Conservation (phyloP, 2,888 invertebrate genomes). For the Tetragonisca angustula region DNA sequence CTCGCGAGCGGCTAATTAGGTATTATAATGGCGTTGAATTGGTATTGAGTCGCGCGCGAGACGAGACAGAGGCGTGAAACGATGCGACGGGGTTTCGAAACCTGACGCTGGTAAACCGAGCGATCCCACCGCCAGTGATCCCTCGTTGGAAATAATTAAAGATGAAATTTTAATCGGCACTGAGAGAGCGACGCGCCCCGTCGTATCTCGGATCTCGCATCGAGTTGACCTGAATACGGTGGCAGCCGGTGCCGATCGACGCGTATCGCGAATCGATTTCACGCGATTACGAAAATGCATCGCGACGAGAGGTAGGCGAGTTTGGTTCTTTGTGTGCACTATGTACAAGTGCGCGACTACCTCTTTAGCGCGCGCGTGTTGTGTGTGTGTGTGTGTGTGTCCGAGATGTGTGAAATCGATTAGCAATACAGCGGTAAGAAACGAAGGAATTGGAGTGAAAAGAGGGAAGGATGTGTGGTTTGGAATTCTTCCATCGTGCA, state of each 20-base stretch:
- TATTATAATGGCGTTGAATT: slow-evolving; percentile 77
- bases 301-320: background rate
- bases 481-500: slow-evolving; percentile 23
- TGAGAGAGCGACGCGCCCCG: slow-evolving; percentile 17
- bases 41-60: slow-evolving; percentile 56
- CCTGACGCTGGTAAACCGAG: slow-evolving; percentile 19
- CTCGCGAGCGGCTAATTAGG: slow-evolving; percentile 76
- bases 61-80: background rate
- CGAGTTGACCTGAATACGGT: slow-evolving; percentile 43
- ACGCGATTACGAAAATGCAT: slow-evolving; percentile 37
- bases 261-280: slow-evolving; percentile 32
- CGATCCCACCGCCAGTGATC: slow-evolving; percentile 52
- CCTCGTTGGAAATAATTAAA: slow-evolving; percentile 60
- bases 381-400: background rate
- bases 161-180: slow-evolving; percentile 56
- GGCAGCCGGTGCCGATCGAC: slow-evolving; percentile 27
- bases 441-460: slow-evolving; percentile 4
- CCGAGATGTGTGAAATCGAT: slow-evolving; percentile 21
- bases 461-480: slow-evolving; percentile 3
- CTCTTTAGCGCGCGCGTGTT: too few relatives aligned
- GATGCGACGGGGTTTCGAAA: background rate
- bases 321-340: background rate
- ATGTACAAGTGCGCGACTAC: too few relatives aligned
- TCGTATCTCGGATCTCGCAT: slow-evolving; percentile 25
- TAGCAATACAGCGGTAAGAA: slow-evolving; percentile 3